Conservation (phyloP, 2,113 vertebrate species). For the Eira barbara region DNA sequence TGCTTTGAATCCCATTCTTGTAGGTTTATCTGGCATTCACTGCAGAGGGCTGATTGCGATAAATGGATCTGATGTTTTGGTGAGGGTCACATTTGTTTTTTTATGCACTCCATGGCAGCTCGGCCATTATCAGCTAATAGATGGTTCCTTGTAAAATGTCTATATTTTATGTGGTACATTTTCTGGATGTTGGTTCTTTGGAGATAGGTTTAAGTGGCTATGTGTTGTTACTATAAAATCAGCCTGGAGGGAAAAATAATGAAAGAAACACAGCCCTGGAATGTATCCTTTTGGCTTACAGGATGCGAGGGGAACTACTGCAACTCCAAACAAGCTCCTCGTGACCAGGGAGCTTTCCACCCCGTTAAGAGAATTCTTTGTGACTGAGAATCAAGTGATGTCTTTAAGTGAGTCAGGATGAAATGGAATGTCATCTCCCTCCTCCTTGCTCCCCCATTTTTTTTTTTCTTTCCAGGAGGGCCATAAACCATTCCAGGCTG, state of each 20-base stretch:
- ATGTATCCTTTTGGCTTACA: conserved; percentile 43
- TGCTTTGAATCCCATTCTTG: conserved; percentile 59
- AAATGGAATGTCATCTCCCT: conserved; percentile 40
- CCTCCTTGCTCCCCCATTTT: not conserved
- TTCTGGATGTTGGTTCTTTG: conserved; percentile 74
- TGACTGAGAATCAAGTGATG: conserved; percentile 66
- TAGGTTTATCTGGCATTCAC: conserved; percentile 69
- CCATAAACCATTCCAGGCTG: conserved; percentile 52
- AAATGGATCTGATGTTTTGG: conserved; percentile 66
- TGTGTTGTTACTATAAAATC: conserved; percentile 76
- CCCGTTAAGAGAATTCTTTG: conserved; percentile 61
- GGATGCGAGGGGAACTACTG: conserved; percentile 8
- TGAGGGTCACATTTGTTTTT: conserved; percentile 73
- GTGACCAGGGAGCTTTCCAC: conserved; percentile 48
- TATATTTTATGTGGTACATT: conserved; percentile 69
- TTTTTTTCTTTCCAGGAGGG: conserved; percentile 38
- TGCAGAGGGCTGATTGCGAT: conserved; percentile 65
- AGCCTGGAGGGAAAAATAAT: conserved; percentile 59
- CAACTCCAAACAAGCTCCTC: conserved; percentile 44
- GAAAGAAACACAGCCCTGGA: conserved; percentile 37
- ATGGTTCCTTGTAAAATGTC: conserved; percentile 73
- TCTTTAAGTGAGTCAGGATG: conserved; percentile 52
- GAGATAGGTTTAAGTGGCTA: conserved; percentile 63
- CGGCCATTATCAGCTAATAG: conserved; percentile 77
- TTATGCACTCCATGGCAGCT: conserved; percentile 66